phyloP scores from a whole-genome alignment of 2,797 vertebrate genomes.

The Rallus crepitans region DNA sequence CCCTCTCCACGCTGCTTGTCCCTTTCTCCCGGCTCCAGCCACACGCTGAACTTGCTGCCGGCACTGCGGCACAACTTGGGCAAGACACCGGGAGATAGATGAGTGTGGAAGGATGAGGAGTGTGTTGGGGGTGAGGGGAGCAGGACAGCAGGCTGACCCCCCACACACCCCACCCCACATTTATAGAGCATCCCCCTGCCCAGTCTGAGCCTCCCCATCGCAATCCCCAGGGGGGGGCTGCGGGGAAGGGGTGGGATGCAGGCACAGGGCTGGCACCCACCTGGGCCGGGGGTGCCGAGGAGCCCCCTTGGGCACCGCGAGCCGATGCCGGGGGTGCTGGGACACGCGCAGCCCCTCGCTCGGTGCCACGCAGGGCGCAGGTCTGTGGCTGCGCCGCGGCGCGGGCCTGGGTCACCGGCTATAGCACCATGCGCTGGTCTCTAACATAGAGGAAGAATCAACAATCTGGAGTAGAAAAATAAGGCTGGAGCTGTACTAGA shows the following conservation, averaged over 20 bases:
- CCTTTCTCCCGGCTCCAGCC: background rate
- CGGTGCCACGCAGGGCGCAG: background rate
- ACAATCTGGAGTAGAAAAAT: slow-evolving; percentile 66
- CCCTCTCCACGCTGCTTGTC: background rate
- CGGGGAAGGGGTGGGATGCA: background rate
- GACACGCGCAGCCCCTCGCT: background rate
- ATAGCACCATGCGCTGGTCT: slow-evolving; percentile 68
- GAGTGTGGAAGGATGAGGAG: background rate
- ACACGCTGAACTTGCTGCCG: fast-evolving
- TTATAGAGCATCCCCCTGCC: background rate
- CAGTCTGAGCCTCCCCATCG: background rate
- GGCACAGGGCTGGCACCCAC: background rate
- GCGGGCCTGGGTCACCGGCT: background rate
- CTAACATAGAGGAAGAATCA: slow-evolving; percentile 63
- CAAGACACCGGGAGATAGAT: background rate
- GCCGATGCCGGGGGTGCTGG: background rate
- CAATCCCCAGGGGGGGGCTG: background rate
- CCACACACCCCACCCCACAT: too few relatives aligned
- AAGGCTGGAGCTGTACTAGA: slow-evolving; percentile 52
- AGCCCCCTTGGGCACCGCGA: background rate
- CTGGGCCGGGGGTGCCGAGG: background rate
- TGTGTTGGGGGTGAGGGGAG: too few relatives aligned
- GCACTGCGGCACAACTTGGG: background rate
- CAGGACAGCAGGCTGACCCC: background rate
- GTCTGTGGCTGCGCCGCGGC: background rate